Conservation (phyloP, 2,113 vertebrate species). For the Motacilla alba region DNA sequence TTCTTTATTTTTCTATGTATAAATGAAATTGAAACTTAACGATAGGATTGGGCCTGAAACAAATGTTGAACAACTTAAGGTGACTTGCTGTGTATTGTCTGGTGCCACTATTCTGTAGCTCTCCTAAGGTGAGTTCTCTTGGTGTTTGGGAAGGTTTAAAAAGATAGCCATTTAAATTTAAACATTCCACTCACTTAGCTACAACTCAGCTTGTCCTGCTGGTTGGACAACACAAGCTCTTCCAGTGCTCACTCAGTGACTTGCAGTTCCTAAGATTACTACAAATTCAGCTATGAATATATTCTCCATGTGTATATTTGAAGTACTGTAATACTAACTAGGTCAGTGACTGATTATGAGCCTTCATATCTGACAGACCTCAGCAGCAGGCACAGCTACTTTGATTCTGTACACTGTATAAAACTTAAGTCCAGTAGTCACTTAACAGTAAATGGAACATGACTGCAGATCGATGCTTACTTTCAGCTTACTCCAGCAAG, state of each 20-base stretch:
- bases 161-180: conserved; percentile 26
- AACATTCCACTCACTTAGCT: conserved; percentile 43
- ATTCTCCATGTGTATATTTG: conserved; percentile 16
- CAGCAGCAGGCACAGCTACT: conserved; percentile 48
- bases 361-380: conserved; percentile 48
- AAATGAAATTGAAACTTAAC: background rate
- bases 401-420: conserved; percentile 11
- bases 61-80: background rate
- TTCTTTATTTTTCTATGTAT: conserved; percentile 60
- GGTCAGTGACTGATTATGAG: conserved; percentile 18
- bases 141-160: conserved; percentile 24
- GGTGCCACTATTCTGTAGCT: background rate
- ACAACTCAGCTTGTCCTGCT: background rate
- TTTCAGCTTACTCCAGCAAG: conserved; percentile 57
- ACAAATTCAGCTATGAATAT: conserved; percentile 12
- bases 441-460: conserved; percentile 24
- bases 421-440: conserved; percentile 13
- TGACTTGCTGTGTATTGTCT: conserved; percentile 25
- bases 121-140: background rate
- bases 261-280: background rate
- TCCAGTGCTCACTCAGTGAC: background rate
- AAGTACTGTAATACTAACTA: conserved; percentile 50
- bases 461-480: conserved; percentile 37
- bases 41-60: conserved; percentile 21
- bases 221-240: background rate